Percentiles rank a stretch among this genome's conserved stretches.
phyloP scores from a whole-genome alignment of 1,140 invertebrate genomes.

The Tenebrio molitor region DNA sequence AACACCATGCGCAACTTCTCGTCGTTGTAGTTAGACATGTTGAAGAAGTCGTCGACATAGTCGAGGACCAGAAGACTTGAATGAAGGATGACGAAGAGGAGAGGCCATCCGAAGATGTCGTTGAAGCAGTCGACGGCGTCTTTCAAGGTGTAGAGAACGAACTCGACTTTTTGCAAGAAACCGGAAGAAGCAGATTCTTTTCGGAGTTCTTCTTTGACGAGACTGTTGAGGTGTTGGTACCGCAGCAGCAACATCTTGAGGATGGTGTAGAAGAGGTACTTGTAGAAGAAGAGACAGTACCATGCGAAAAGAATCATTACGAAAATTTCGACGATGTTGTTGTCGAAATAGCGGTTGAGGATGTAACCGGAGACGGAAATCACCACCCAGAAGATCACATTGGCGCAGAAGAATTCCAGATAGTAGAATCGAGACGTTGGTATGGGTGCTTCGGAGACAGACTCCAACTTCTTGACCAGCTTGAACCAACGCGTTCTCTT shows the following conservation, averaged over 20 bases:
- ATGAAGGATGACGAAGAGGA: neutral
- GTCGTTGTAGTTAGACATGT: neutral
- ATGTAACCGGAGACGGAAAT: neutral
- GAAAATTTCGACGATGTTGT: neutral
- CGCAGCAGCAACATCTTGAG: neutral
- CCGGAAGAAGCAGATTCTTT: neutral
- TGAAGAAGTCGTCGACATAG: neutral
- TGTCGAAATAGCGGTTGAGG: neutral
- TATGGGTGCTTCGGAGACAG: neutral
- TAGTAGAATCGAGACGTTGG: neutral
- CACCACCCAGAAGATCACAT: neutral
- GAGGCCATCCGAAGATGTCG: constrained; percentile 8
- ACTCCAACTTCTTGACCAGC: neutral
- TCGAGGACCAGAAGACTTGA: neutral
- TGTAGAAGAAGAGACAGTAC: constrained; percentile 3
- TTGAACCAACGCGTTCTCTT: neutral
- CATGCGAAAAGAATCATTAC: neutral
- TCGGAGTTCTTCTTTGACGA: neutral
- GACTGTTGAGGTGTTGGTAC: neutral
- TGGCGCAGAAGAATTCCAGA: neutral
- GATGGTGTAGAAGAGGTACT: neutral
- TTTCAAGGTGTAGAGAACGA: neutral
- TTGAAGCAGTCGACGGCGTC: constrained; percentile 1
- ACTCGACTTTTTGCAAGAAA: neutral
- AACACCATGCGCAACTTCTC: neutral